Percentiles rank a stretch among this genome's conserved stretches.
phyloP scores from a whole-genome alignment of 2,797 vertebrate species.

The Acomys russatus region DNA sequence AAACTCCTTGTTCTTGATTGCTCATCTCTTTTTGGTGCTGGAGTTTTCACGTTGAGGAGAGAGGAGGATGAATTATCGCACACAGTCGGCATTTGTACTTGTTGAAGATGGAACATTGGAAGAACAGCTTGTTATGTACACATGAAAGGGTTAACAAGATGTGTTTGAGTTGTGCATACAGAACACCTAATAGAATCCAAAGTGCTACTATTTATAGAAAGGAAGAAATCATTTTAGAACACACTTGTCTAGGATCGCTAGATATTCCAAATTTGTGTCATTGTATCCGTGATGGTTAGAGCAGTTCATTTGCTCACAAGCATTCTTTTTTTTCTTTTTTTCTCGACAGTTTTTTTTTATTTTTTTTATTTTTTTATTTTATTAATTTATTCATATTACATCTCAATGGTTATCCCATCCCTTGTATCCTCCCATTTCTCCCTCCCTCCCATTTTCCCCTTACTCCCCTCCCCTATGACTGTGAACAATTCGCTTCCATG shows the following conservation, averaged over 20 bases:
- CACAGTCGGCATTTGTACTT: neutral
- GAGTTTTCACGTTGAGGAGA: neutral
- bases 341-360: too few relatives aligned
- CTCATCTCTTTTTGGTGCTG: conserved; percentile 10
- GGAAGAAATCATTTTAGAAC: conserved; percentile 22
- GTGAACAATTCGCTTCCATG: conserved; percentile 11
- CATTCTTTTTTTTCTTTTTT: neutral
- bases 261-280: conserved; percentile 42
- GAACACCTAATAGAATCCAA: conserved; percentile 41
- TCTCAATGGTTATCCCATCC: too few relatives aligned
- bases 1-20: conserved; percentile 37
- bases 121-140: conserved; percentile 11
- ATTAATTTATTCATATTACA: too few relatives aligned
- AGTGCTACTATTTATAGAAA: conserved; percentile 63
- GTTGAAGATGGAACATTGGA: conserved; percentile 14
- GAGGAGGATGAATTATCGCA: neutral
- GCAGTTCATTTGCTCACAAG: neutral
- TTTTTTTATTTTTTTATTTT: too few relatives aligned
- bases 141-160: conserved; percentile 43
- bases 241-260: conserved; percentile 15
- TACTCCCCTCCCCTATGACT: too few relatives aligned
- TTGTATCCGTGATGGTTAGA: conserved; percentile 41
- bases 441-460: too few relatives aligned
- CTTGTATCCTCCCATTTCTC: too few relatives aligned
- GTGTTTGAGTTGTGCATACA: conserved; percentile 17